Conservation (phyloP, 2,797 vertebrate species). For the Sebastes minor region DNA sequence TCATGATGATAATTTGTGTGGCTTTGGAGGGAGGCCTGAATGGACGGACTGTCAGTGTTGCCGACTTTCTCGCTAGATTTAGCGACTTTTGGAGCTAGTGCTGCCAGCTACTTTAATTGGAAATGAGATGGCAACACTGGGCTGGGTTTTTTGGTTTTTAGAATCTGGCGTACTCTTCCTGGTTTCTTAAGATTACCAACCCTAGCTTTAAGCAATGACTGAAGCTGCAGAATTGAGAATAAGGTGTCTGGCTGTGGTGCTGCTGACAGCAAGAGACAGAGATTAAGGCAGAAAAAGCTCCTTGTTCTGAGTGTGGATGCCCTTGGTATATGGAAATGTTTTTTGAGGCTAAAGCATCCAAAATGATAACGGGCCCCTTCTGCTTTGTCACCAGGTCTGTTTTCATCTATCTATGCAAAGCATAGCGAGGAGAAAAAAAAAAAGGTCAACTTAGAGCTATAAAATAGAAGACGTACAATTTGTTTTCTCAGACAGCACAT, state of each 20-base stretch:
- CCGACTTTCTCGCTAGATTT: not conserved
- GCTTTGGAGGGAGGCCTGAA: not conserved
- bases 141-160: too few relatives aligned
- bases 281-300: slow-evolving; percentile 49
- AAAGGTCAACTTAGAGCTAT: slow-evolving; percentile 14
- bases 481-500: slow-evolving; percentile 5
- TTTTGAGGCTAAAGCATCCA: slow-evolving; percentile 39
- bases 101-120: not conserved
- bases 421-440: not conserved
- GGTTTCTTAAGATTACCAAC: not conserved
- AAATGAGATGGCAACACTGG: not conserved
- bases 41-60: not conserved
- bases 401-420: slow-evolving; percentile 35
- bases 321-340: slow-evolving; percentile 71
- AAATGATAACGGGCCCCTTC: slow-evolving; percentile 46
- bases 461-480: not conserved
- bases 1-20: not conserved
- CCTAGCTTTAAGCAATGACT: slow-evolving; percentile 18
- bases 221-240: slow-evolving; percentile 44
- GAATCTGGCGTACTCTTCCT: not conserved
- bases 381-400: slow-evolving; percentile 19
- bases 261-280: slow-evolving; percentile 51
- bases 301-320: slow-evolving; percentile 48
- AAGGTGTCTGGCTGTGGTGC: slow-evolving; percentile 29
- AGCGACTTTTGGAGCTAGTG: not conserved